Percentiles rank a stretch among this genome's conserved stretches.
These are phyloP conservation scores for Chalcosyrphus nemorum DNA, from an alignment of 2,888 invertebrate species.

Conservation along the genomic window DNA sequence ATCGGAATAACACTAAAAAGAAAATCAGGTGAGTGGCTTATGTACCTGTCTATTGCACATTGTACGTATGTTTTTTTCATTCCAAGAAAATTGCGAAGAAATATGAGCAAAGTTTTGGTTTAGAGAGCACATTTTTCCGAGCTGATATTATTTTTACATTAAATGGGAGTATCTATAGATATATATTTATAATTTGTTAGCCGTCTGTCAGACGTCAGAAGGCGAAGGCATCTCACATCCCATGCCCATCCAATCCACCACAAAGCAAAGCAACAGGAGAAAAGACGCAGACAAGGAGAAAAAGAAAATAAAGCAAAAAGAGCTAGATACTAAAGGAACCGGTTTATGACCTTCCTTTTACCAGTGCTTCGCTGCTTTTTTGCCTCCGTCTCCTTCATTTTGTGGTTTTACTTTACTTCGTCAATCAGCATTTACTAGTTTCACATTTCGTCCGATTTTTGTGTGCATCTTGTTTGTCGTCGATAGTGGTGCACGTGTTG, in stretches of 20 bases:
- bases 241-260: too few relatives aligned
- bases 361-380: slow-evolving; percentile 31
- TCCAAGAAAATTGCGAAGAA: neutral
- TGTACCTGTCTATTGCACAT: neutral
- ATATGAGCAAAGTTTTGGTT: slow-evolving; percentile 7
- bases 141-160: neutral
- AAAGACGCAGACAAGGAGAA: slow-evolving; percentile 18
- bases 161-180: too few relatives aligned
- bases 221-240: slow-evolving; percentile 12
- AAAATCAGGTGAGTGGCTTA: slow-evolving; percentile 46
- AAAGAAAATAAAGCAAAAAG: slow-evolving; percentile 6
- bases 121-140: neutral
- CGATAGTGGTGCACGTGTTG: slow-evolving; percentile 45
- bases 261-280: slow-evolving; percentile 40
- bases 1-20: slow-evolving; percentile 44
- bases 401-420: slow-evolving; percentile 19
- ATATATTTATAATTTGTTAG: neutral
- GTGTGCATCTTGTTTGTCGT: neutral
- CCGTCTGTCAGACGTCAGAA: slow-evolving; percentile 19
- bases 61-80: neutral
- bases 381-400: slow-evolving; percentile 21
- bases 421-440: slow-evolving; percentile 35
- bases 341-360: slow-evolving; percentile 64
- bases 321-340: slow-evolving; percentile 54
- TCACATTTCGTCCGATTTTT: slow-evolving; percentile 10